These are phyloP conservation scores for Eilema caniola DNA, from an alignment of 2,888 invertebrate species.

Conservation along the genomic window DNA sequence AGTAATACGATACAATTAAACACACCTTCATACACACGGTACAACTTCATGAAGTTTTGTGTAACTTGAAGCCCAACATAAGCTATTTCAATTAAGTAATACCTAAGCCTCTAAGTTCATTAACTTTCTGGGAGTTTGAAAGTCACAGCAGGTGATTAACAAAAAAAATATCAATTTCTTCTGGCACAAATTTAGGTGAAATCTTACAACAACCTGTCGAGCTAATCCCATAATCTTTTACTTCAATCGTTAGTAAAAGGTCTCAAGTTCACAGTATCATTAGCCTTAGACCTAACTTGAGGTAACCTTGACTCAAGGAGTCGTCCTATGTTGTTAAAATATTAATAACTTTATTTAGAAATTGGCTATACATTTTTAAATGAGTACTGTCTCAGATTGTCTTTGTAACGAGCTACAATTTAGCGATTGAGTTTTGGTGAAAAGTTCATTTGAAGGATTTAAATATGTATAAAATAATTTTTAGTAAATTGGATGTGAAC, in stretches of 20 bases:
- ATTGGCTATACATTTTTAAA: constrained; percentile 2
- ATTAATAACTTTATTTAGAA: background rate
- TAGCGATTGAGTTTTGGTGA: background rate
- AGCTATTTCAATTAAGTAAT: background rate
- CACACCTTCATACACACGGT: too few relatives aligned
- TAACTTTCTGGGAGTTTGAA: background rate
- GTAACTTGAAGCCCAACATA: background rate
- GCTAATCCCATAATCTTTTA: constrained; percentile 5
- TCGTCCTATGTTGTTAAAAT: background rate
- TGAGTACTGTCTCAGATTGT: background rate
- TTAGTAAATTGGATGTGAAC: background rate
- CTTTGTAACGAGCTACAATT: background rate
- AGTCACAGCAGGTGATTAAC: background rate
- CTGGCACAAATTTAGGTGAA: background rate
- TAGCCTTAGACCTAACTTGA: constrained; percentile 1
- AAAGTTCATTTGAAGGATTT: background rate
- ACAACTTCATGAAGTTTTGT: background rate
- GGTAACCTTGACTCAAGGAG: constrained; percentile 10
- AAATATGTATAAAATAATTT: background rate
- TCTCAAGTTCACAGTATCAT: constrained; percentile 17
- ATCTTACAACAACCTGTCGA: background rate
- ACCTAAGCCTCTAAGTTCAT: background rate
- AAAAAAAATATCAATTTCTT: background rate
- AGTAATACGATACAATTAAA: too few relatives aligned
- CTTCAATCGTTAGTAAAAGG: constrained; percentile 14